phyloP scores from a whole-genome alignment of 2,888 invertebrate species.

The Seira musarum region DNA sequence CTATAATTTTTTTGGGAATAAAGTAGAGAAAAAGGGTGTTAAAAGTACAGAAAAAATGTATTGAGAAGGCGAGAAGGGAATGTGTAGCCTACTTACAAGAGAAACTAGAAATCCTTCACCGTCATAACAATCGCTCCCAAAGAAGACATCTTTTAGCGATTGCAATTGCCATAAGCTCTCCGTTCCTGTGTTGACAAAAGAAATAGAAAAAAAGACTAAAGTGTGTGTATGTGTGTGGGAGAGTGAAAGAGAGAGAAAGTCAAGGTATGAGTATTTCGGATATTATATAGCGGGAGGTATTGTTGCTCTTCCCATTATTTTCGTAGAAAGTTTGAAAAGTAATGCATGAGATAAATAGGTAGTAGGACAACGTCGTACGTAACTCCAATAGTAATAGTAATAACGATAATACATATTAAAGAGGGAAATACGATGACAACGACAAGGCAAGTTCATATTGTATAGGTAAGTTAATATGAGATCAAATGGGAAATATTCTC shows the following conservation, averaged over 20 bases:
- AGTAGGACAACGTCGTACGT: no score
- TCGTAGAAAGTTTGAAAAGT: background rate
- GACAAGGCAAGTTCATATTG: background rate
- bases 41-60: conserved; percentile 14
- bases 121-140: conserved; percentile 49
- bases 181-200: background rate
- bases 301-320: background rate
- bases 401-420: no score
- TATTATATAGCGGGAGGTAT: background rate
- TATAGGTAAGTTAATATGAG: conserved; percentile 10
- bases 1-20: background rate
- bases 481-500: conserved; percentile 1
- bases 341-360: no score
- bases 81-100: conserved; percentile 12
- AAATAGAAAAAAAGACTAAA: conserved; percentile 27
- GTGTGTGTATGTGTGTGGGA: background rate
- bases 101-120: conserved; percentile 54
- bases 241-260: conserved; percentile 3
- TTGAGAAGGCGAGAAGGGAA: conserved; percentile 4
- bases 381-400: no score
- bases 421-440: background rate
- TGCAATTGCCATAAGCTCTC: conserved; percentile 44
- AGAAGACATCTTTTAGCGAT: conserved; percentile 57
- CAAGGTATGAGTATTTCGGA: background rate
- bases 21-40: background rate